phyloP scores from a whole-genome alignment of 2,113 vertebrate species.

The Pelmatolapia mariae region DNA sequence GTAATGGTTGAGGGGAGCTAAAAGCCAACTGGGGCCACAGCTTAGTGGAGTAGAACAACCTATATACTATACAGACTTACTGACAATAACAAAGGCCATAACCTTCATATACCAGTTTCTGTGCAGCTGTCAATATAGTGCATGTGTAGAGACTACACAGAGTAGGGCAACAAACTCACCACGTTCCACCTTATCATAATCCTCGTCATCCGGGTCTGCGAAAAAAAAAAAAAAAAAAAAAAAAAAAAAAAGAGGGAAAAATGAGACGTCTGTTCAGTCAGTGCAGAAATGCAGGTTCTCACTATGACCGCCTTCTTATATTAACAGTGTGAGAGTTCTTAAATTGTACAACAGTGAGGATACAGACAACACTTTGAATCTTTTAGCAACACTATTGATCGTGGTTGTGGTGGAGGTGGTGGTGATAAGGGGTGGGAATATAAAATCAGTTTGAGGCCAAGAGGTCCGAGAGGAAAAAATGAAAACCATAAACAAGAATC shows the following conservation, averaged over 20 bases:
- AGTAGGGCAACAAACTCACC: constrained; percentile 36
- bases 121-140: neutral
- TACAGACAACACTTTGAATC: neutral
- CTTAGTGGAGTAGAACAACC: constrained; percentile 3
- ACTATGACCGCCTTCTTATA: neutral
- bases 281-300: neutral
- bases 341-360: neutral
- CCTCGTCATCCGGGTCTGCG: constrained; percentile 49
- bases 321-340: neutral
- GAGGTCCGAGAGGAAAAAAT: neutral
- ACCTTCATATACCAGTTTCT: constrained; percentile 14
- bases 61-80: constrained; percentile 22
- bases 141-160: neutral
- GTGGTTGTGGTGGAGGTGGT: neutral
- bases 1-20: constrained; percentile 50
- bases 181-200: fast-evolving
- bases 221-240: neutral
- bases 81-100: constrained; percentile 28
- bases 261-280: neutral
- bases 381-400: constrained; percentile 4
- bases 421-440: neutral
- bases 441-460: neutral
- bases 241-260: neutral
- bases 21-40: constrained; percentile 9
- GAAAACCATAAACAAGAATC: neutral